phyloP scores from a whole-genome alignment of 2,113 vertebrate species.

The Vicugna pacos region DNA sequence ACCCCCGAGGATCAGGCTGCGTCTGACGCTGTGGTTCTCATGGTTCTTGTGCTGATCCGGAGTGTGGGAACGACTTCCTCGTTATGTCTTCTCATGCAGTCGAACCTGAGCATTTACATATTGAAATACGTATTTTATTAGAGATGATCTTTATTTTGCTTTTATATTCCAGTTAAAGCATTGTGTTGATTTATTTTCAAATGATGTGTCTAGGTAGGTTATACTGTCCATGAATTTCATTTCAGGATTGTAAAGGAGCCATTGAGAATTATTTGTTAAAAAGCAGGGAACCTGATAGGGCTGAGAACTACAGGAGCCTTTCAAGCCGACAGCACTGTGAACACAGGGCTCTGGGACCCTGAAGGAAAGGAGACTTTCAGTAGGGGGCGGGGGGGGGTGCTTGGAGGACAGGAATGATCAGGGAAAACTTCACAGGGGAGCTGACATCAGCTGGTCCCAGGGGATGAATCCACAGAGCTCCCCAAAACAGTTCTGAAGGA shows the following conservation, averaged over 20 bases:
- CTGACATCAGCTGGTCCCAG: neutral
- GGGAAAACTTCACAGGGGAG: neutral
- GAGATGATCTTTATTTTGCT: constrained; percentile 54
- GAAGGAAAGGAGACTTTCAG: neutral
- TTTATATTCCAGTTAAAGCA: constrained; percentile 35
- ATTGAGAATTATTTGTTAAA: constrained; percentile 27
- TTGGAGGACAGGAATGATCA: neutral
- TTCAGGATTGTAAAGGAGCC: constrained; percentile 32
- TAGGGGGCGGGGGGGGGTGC: neutral
- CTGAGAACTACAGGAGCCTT: neutral
- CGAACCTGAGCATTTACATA: neutral
- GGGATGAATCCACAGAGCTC: neutral
- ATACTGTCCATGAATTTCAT: constrained; percentile 42
- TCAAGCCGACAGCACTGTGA: neutral
- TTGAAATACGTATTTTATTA: constrained; percentile 47
- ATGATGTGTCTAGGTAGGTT: constrained; percentile 32
- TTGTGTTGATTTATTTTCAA: constrained; percentile 73
- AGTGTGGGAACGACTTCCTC: neutral
- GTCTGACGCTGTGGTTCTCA: neutral
- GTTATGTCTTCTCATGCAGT: neutral
- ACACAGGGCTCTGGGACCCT: neutral
- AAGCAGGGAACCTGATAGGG: neutral
- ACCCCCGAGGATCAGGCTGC: neutral
- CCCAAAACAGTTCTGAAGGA: neutral
- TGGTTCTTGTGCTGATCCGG: accelerated